phyloP scores from a whole-genome alignment of 2,888 invertebrate species.

The Troglohyphantes excavatus region DNA sequence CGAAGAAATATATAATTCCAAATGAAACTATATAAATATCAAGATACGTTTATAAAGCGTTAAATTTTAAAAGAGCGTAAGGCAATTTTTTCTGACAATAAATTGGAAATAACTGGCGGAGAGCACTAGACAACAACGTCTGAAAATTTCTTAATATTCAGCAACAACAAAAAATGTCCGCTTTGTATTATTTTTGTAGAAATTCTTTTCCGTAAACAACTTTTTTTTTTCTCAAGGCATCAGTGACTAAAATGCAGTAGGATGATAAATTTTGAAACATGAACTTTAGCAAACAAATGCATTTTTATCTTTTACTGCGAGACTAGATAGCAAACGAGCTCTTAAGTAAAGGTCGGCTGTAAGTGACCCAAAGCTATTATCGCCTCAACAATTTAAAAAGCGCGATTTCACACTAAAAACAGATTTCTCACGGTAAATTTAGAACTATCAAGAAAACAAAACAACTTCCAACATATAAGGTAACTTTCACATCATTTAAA shows the following conservation, averaged over 20 bases:
- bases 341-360: neutral
- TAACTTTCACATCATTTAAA: neutral
- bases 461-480: neutral
- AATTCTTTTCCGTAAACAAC: neutral
- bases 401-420: neutral
- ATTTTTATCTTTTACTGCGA: neutral
- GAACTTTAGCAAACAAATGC: neutral
- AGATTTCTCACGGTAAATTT: neutral
- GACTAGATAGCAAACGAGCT: neutral
- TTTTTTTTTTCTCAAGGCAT: neutral
- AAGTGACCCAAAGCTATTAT: constrained; percentile 7
- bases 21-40: too few relatives aligned
- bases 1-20: too few relatives aligned
- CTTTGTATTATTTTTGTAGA: neutral
- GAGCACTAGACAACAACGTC: neutral
- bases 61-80: too few relatives aligned
- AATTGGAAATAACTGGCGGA: neutral
- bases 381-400: neutral
- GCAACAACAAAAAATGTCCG: neutral
- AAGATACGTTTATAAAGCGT: too few relatives aligned
- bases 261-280: neutral
- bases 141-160: neutral
- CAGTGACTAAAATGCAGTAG: neutral
- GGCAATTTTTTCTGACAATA: too few relatives aligned
- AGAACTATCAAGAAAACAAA: neutral